A percentile compares a stretch with the other conserved stretches of the same genome.
Evolutionary conservation across 2,113 vertebrate genomes (phyloP).

Genomic region (Elaphurus davidianus): DNA sequence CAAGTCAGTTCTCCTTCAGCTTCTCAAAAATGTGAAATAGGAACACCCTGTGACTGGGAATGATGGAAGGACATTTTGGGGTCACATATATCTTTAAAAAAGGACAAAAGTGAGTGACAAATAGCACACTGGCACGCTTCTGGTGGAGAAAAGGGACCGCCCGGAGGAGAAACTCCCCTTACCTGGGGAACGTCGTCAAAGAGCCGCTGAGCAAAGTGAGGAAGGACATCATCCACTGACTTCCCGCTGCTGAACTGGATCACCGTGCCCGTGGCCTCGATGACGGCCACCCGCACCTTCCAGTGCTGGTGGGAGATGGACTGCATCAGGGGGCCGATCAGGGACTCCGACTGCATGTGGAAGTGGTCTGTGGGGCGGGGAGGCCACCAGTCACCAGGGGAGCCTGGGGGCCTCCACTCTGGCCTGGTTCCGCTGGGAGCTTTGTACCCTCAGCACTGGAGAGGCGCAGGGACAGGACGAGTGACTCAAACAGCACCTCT

Average conservation of each 20-base stretch:
- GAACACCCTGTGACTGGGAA: background rate
- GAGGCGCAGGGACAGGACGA: background rate
- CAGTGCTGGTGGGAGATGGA: slow-evolving; percentile 94
- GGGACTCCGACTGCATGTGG: slow-evolving; percentile 93
- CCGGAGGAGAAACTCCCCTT: background rate
- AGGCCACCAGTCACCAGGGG: background rate
- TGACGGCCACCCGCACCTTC: slow-evolving; percentile 89
- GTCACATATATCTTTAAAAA: background rate
- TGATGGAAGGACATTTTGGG: too few relatives aligned
- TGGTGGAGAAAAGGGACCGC: background rate
- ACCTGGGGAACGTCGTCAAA: slow-evolving; percentile 96
- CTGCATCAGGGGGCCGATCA: slow-evolving; percentile 93
- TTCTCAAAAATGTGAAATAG: background rate
- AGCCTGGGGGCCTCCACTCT: accelerated
- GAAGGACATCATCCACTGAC: slow-evolving; percentile 92
- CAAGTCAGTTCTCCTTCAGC: background rate
- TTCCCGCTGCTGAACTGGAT: slow-evolving; percentile 90
- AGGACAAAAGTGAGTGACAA: background rate
- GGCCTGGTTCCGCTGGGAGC: background rate
- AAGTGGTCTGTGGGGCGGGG: slow-evolving; percentile 87
- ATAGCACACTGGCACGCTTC: accelerated
- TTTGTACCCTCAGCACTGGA: background rate
- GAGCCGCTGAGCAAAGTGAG: slow-evolving; percentile 94
- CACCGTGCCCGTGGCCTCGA: slow-evolving; percentile 90
- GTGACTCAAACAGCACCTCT: background rate